These are phyloP conservation scores for Schmidtea mediterranea DNA, from an alignment of 1,140 invertebrate species.

Conservation along the genomic window DNA sequence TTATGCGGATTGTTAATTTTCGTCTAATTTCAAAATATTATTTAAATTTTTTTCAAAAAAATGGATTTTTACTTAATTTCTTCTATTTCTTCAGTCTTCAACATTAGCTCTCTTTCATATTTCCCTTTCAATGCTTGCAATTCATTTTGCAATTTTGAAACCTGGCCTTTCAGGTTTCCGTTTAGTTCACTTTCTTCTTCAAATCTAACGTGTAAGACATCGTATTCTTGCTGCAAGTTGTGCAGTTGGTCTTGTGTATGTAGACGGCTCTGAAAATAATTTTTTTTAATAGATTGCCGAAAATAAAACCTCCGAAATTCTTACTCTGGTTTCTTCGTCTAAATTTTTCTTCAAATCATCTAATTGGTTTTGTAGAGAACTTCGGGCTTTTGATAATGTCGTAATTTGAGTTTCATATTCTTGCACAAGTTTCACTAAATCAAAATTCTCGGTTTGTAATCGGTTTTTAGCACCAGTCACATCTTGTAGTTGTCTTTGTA, in stretches of 20 bases:
- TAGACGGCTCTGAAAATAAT: slow-evolving; percentile 15
- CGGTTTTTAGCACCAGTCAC: slow-evolving; percentile 16
- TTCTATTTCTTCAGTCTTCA: slow-evolving; percentile 22
- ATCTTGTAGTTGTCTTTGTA: slow-evolving; percentile 22
- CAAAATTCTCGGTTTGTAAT: slow-evolving; percentile 26
- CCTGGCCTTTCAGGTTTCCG: slow-evolving; percentile 14
- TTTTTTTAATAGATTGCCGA: not conserved
- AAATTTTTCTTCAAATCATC: slow-evolving; percentile 22
- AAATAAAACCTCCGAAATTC: slow-evolving; percentile 1
- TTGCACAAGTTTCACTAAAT: slow-evolving; percentile 22
- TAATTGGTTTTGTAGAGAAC: slow-evolving; percentile 15
- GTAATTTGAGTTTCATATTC: slow-evolving; percentile 23
- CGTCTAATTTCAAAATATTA: slow-evolving; percentile 13
- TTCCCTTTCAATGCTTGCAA: slow-evolving; percentile 17
- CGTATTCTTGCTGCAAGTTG: slow-evolving; percentile 22
- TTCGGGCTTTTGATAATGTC: slow-evolving; percentile 20
- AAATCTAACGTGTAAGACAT: slow-evolving; percentile 20
- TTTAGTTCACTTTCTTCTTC: slow-evolving; percentile 22
- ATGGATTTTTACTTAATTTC: slow-evolving; percentile 16
- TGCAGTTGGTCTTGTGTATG: slow-evolving; percentile 19
- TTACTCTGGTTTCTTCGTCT: slow-evolving; percentile 24
- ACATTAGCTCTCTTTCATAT: slow-evolving; percentile 22
- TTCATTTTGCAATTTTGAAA: slow-evolving; percentile 17
- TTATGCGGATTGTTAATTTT: slow-evolving; percentile 17
- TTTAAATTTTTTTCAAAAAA: not conserved